A percentile compares a stretch with the other conserved stretches of the same genome.
Evolutionary conservation across 2,888 invertebrate genomes (phyloP).

Genomic region (Heliconius ismenius): DNA sequence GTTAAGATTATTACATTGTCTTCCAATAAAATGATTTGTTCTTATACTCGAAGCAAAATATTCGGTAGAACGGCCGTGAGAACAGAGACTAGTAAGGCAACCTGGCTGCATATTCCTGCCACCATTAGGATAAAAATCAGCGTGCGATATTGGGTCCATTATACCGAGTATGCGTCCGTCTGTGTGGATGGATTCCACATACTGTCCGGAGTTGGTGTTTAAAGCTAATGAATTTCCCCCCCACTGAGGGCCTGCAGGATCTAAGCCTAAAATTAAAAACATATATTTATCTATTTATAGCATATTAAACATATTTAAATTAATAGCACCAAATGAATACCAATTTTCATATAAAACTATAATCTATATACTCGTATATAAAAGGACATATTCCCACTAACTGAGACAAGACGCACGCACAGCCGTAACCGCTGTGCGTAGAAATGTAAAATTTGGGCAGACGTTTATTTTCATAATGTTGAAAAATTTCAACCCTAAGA

Average conservation of each 20-base stretch:
- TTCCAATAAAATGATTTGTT: conserved; percentile 49
- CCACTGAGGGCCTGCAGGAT: conserved; percentile 59
- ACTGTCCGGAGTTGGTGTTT: conserved; percentile 47
- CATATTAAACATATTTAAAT: neutral
- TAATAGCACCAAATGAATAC: neutral
- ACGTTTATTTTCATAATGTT: no score
- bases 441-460: no score
- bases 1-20: conserved; percentile 45
- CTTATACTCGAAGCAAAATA: conserved; percentile 51
- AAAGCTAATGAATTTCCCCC: conserved; percentile 49
- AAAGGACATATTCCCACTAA: no score
- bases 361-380: no score
- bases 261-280: conserved; percentile 30
- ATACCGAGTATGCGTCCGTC: conserved; percentile 56
- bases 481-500: no score
- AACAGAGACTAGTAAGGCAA: conserved; percentile 49
- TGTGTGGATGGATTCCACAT: conserved; percentile 59
- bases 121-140: conserved; percentile 59
- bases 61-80: conserved; percentile 49
- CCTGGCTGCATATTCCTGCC: conserved; percentile 54
- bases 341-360: no score
- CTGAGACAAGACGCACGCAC: no score
- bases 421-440: no score
- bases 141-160: conserved; percentile 51
- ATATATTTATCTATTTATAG: neutral